Base-by-base conservation (phyloP, 2,113 vertebrate species). In the Acrocephalus kingi region DNA sequence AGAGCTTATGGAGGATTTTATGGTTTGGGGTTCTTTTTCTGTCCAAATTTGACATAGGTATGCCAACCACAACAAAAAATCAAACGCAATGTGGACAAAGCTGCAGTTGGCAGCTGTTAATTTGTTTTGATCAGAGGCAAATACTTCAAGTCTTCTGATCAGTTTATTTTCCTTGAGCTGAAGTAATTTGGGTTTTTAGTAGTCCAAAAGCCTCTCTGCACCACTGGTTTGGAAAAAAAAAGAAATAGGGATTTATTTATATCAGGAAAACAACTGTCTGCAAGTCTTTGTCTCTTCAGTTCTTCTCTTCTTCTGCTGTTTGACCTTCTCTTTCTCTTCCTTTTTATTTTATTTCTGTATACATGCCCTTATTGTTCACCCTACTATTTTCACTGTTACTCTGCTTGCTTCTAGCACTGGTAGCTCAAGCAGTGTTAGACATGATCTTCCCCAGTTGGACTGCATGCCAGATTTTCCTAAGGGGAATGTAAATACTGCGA, bases 401-500 rank as follows among this genome's bases (percentile, higher is more conserved):
- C 51, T 84, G 51, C 75, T 92, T 93, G 93, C 94, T 96, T 81
- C 79, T 49, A 71, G 87, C 79, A 8, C 75, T 94, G 61, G 63
- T 77, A 94, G 90, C 82, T 95, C 64, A 59, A 86, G 78, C 6
- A 90, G 46, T 67, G 63, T 92, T 77, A 75, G 82, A 54, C 35
- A 11, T 78, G 87, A 84, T 93, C 90, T 83, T 96, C 55, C 92
- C n/a, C 51, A 56, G 63, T 75, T 88, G 79, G 79, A 90, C 82
- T 95, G 82, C 71, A 88, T 90, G 90, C 85, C 92, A 84, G 2
- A 51, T 89, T 96, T 90, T 95, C 90, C 82, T 77, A 7, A 90
- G 90, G 87, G 87, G 55, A 93, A 94, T 95, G 93, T 80, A 95
- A 96, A 95, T 96, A 92, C 64, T 94, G 82, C 7, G 85, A 93